Evolutionary conservation across 2,113 vertebrate genomes (phyloP).

Genomic region (Bagarius yarrelli): DNA sequence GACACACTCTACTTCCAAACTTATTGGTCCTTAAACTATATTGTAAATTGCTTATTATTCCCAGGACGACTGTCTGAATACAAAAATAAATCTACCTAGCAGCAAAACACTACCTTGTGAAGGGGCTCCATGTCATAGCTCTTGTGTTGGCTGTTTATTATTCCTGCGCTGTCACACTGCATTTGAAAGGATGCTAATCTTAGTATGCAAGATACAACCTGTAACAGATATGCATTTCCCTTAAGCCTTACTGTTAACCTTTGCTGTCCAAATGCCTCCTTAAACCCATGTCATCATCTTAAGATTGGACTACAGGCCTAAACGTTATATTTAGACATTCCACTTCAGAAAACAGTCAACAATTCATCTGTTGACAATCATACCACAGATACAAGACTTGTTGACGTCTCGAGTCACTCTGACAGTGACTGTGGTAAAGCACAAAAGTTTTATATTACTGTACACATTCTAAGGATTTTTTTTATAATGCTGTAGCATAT

Average conservation of each 20-base stretch:
- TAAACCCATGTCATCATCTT: slow-evolving; percentile 10
- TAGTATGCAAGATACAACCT: not conserved
- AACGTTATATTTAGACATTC: not conserved
- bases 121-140: not conserved
- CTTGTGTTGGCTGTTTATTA: not conserved
- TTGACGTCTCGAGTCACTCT: not conserved
- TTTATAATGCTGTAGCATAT: too few species aligned
- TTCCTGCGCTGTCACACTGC: slow-evolving; percentile 8
- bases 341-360: not conserved
- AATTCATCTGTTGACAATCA: not conserved
- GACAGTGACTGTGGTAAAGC: not conserved
- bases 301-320: slow-evolving; percentile 9
- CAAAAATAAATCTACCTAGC: slow-evolving; percentile 9
- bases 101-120: not conserved
- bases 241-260: slow-evolving; percentile 9
- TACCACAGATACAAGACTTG: not conserved
- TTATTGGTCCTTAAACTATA: not conserved
- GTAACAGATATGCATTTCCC: slow-evolving; percentile 1
- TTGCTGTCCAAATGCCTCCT: not conserved
- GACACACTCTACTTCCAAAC: not conserved
- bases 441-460: not conserved
- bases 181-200: slow-evolving; percentile 1
- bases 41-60: slow-evolving; percentile 5
- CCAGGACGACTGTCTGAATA: not conserved
- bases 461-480: not conserved